These are phyloP conservation scores for Polymixis flavicincta DNA, from an alignment of 2,888 invertebrate genomes.

Conservation along the genomic window DNA sequence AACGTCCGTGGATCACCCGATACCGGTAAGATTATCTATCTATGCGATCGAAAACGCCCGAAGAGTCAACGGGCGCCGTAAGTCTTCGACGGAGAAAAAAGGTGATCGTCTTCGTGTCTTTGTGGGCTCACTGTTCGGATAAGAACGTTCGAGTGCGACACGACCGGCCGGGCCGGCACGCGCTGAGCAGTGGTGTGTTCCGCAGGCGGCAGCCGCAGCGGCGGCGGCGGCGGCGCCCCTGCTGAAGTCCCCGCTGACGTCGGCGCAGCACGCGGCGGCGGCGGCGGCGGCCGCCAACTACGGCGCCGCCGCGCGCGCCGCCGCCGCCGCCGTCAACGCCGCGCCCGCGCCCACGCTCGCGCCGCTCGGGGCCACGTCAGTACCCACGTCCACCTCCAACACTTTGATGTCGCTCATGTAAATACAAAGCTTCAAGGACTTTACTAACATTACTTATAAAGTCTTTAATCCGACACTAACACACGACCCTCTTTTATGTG, in stretches of 20 bases:
- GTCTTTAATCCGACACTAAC: conserved; percentile 23
- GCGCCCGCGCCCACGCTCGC: conserved; percentile 91
- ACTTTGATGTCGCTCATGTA: conserved; percentile 56
- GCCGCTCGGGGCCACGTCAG: conserved; percentile 84
- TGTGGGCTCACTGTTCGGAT: conserved; percentile 85
- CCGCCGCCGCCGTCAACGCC: conserved; percentile 93
- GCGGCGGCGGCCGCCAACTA: conserved; percentile 97
- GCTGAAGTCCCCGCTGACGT: conserved; percentile 95
- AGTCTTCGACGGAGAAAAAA: conserved; percentile 23
- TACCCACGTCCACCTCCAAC: conserved; percentile 61
- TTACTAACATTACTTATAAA: conserved; percentile 49
- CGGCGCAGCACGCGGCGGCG: conserved; percentile 96
- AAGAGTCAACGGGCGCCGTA: conserved; percentile 16
- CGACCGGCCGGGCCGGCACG: not conserved
- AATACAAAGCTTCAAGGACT: conserved; percentile 47
- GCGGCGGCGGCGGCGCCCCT: conserved; percentile 95
- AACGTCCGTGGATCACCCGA: conserved; percentile 33
- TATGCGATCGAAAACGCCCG: conserved; percentile 14
- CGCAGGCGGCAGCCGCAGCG: conserved; percentile 91
- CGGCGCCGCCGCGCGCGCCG: conserved; percentile 96
- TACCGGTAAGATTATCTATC: conserved; percentile 58
- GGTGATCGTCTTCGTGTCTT: conserved; percentile 55
- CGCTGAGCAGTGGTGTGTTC: conserved; percentile 57
- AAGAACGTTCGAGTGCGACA: conserved; percentile 4
- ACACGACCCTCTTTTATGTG: not conserved